Base-by-base conservation (phyloP, 2,797 vertebrate species). In the Thripadectes ignobilis region DNA sequence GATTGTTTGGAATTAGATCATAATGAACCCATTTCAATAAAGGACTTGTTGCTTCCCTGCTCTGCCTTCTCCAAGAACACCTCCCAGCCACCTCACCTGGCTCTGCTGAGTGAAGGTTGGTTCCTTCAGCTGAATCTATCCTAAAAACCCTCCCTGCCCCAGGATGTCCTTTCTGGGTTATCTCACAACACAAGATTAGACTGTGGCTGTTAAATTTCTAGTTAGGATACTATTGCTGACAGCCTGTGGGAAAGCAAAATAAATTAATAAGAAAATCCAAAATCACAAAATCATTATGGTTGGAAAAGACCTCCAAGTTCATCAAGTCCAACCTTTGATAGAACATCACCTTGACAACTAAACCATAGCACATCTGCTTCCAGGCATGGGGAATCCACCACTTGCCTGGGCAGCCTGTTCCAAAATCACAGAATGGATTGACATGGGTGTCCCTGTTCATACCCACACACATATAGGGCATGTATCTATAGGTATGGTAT, bases 401-500 rank as follows among this genome's bases (percentile, higher is more conserved):
- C 39, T 32, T 41, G 19, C 59, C 59, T 22, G 19, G 38, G 38
- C 27, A 62, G 59, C 38, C 27, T 41, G 59, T 22, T 41, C 38
- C 59, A 63, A 22, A 43, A 43, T 43, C 39, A 32, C 3, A 23
- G 39, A 16, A 63, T 32, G 61, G 21, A 7, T 9, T 38, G 49
- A 19, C 8, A 32, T 36, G 36, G 13, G 3, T 2, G 0, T 24
- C 26, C 34, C 2, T 1, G 2, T 22, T 49, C 14, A 11, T 12
- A 24, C 14, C 5, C 3, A 9, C 32, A 2, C 3, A 8, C 12
- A 2, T 4, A 4, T 5, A 26, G 26, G 34, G 9, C 14, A 4
- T 1, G 1, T 19, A 3, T 10, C 27, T 24, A 0, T 24, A 11
- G 5, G 6, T 3, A 10, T 4, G 22, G 39, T 8, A 19, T 1